Percentiles rank a stretch among this genome's conserved stretches.
Evolutionary conservation across 2,888 invertebrate genomes (phyloP).

Genomic region (Tromatobia lineatoria): DNA sequence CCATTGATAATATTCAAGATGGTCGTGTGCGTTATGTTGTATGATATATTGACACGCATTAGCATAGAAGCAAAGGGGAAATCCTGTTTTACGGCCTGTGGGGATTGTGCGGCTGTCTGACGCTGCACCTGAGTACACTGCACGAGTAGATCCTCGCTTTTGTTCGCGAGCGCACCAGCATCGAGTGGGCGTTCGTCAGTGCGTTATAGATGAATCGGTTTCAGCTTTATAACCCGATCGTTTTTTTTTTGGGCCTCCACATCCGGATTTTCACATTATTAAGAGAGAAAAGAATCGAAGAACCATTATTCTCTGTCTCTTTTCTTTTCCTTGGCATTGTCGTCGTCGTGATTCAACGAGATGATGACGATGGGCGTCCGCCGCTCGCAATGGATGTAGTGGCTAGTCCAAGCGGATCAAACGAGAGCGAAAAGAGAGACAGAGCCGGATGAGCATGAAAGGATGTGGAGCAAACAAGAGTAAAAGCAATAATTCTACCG

Average conservation of each 20-base stretch:
- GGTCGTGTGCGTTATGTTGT: background rate
- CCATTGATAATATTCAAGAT: too few species aligned
- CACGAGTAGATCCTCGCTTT: slow-evolving; percentile 48
- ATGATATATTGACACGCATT: slow-evolving; percentile 48
- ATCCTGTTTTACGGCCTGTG: slow-evolving; percentile 68
- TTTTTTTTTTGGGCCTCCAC: slow-evolving; percentile 9
- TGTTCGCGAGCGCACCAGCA: slow-evolving; percentile 49
- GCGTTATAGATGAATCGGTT: slow-evolving; percentile 39
- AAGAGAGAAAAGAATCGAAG: slow-evolving; percentile 13
- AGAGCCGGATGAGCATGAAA: slow-evolving; percentile 66
- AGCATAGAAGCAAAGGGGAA: slow-evolving; percentile 66
- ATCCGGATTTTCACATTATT: background rate
- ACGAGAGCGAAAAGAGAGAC: slow-evolving; percentile 70
- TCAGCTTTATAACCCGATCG: slow-evolving; percentile 51
- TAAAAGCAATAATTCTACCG: slow-evolving; percentile 67
- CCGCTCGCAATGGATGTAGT: background rate
- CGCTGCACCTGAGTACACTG: slow-evolving; percentile 61
- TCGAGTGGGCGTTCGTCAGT: slow-evolving; percentile 56
- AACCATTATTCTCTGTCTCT: slow-evolving; percentile 13
- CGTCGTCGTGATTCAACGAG: slow-evolving; percentile 54
- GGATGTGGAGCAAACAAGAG: slow-evolving; percentile 79
- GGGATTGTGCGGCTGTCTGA: slow-evolving; percentile 41
- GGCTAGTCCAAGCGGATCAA: slow-evolving; percentile 51
- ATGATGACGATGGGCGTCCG: slow-evolving; percentile 43
- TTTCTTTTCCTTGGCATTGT: slow-evolving; percentile 14